These are phyloP conservation scores for Stramonita haemastoma DNA, from an alignment of 2,888 invertebrate genomes.

Conservation along the genomic window DNA sequence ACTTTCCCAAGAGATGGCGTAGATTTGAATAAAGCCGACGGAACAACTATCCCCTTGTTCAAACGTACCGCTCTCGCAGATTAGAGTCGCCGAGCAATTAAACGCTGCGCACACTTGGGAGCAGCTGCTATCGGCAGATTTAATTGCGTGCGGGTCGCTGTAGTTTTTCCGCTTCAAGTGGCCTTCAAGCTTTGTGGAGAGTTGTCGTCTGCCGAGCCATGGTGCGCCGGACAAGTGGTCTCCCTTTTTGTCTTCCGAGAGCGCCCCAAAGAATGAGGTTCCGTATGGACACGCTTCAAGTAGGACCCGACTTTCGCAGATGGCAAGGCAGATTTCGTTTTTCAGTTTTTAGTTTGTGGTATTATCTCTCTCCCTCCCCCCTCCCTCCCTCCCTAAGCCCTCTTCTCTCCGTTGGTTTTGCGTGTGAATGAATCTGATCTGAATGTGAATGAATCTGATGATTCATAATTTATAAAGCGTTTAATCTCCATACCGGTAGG, in stretches of 20 bases:
- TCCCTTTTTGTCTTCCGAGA: not conserved
- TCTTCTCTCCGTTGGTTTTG: not conserved
- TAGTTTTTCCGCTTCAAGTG: not conserved
- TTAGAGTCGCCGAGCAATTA: not conserved
- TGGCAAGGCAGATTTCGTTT: not conserved
- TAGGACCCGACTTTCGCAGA: not conserved
- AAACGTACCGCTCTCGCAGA: not conserved
- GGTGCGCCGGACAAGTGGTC: not conserved
- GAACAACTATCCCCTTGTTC: not conserved
- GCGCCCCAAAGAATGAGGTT: not conserved
- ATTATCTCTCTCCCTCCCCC: not conserved
- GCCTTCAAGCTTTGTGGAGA: not conserved
- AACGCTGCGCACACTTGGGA: not conserved
- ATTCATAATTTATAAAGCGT: too few relatives aligned
- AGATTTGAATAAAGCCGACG: not conserved
- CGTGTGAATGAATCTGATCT: too few relatives aligned
- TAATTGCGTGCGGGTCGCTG: not conserved
- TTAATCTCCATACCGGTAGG: too few relatives aligned
- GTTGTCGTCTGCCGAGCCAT: not conserved
- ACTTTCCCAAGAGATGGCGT: not conserved
- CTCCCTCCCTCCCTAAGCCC: not conserved
- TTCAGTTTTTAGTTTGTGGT: not conserved
- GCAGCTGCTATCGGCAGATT: constrained; percentile 1
- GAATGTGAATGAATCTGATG: too few relatives aligned
- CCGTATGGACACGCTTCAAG: not conserved